Base-by-base conservation (phyloP, 2,113 vertebrate genomes). In the Holacanthus passer region DNA sequence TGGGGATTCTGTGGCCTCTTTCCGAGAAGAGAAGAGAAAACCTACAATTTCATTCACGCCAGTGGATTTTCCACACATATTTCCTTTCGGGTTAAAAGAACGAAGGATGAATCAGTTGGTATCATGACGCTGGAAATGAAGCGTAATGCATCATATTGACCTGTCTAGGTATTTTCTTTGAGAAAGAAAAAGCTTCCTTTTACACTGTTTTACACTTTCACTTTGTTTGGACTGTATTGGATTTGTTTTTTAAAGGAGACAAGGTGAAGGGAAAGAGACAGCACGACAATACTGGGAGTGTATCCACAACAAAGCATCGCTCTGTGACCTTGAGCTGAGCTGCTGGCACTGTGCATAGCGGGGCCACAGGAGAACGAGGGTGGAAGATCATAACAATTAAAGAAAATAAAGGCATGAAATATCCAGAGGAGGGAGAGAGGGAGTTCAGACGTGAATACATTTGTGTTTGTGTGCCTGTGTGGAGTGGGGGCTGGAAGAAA, bases 271-370 rank as follows among this genome's bases (percentile, higher is more conserved):
- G 14, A 77, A 48, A 41, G 53, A 76, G 43, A 68, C 47, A 52
- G 82, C 53, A 20, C 53, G 60, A 73, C 60, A 79, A 73, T 29
- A 66, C 56, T 58, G 74, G 16, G 59, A 81, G 63, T 70, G 72
- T 78, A 85, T 83, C 70, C 55, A 52, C 48, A 71, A 78, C 70
- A 75, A 84, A 83, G 52, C 67, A 39, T n/a, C 20, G n/a, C 79
- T 84, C 50, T 64, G 53, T 76, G 84, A 88, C 89, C 84, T 93
- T 89, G 83, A 85, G 76, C 71, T 79, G 82, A 71, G 72, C 80
- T 66, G 56, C 69, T 65, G 53, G 62, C 68, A 62, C 50, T 55
- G 65, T 78, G 72, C 32, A 41, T 53, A 63, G 41, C 62, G 41
- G 37, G 59, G 69, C 64, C 60, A 75, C 32, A 22, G 41, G 64